These are phyloP conservation scores for Brenthis ino DNA, from an alignment of 2,888 invertebrate genomes.

Conservation along the genomic window DNA sequence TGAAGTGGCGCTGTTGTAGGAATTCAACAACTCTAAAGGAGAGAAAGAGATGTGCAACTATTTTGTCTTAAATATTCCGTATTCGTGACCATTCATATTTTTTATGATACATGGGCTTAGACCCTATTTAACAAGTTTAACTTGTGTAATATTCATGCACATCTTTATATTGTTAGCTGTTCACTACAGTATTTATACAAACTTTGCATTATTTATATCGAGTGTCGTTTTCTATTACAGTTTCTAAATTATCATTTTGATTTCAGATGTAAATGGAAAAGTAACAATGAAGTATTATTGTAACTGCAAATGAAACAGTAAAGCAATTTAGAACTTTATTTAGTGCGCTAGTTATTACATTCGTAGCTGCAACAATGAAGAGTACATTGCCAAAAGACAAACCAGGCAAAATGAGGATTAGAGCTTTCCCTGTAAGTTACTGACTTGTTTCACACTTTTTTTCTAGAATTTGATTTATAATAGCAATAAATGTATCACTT, in stretches of 20 bases:
- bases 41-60: slow-evolving; percentile 44
- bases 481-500: too few species aligned
- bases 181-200: slow-evolving; percentile 11
- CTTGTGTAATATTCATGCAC: not conserved
- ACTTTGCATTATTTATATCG: slow-evolving; percentile 39
- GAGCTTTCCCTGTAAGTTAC: slow-evolving; percentile 97
- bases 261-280: slow-evolving; percentile 73
- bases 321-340: slow-evolving; percentile 59
- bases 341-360: slow-evolving; percentile 53
- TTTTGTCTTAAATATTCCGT: slow-evolving; percentile 40
- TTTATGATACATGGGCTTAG: not conserved
- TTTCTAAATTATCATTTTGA: slow-evolving; percentile 44
- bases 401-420: slow-evolving; percentile 96
- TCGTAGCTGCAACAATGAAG: slow-evolving; percentile 84
- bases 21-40: slow-evolving; percentile 34
- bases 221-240: slow-evolving; percentile 44
- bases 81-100: slow-evolving; percentile 27
- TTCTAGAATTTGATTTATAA: not conserved
- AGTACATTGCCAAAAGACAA: slow-evolving; percentile 93
- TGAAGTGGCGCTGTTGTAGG: slow-evolving; percentile 45
- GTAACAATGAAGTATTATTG: slow-evolving; percentile 72
- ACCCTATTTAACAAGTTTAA: not conserved
- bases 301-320: slow-evolving; percentile 66
- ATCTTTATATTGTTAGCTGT: slow-evolving; percentile 3
- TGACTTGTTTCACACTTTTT: slow-evolving; percentile 3